Conservation (phyloP, 2,888 invertebrate species). For the Diplazon laetatorius region DNA sequence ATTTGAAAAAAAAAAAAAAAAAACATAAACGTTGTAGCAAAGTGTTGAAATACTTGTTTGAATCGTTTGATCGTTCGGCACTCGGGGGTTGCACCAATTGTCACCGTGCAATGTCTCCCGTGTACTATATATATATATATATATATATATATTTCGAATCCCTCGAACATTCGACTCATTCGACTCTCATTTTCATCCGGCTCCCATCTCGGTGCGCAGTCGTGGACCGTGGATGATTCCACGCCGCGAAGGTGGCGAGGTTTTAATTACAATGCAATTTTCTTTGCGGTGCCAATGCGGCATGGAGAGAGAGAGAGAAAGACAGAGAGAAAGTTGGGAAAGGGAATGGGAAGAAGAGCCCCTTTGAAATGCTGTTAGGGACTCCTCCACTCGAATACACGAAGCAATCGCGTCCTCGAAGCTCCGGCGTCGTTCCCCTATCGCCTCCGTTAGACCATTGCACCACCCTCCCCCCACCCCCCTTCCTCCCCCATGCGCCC, state of each 20-base stretch:
- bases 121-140: slow-evolving; percentile 2
- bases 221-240: slow-evolving; percentile 40
- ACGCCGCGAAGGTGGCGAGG: slow-evolving; percentile 66
- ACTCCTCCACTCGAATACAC: slow-evolving; percentile 78
- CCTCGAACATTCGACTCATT: slow-evolving; percentile 61
- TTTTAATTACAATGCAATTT: slow-evolving; percentile 82
- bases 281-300: slow-evolving; percentile 74
- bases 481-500: slow-evolving; percentile 26
- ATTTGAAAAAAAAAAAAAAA: slow-evolving; percentile 4
- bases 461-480: slow-evolving; percentile 6
- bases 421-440: slow-evolving; percentile 48
- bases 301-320: slow-evolving; percentile 48
- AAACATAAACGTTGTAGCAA: slow-evolving; percentile 1
- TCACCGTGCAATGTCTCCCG: neutral
- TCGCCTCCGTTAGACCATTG: neutral
- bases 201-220: slow-evolving; percentile 41
- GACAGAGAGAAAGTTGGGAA: slow-evolving; percentile 61
- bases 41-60: slow-evolving; percentile 41
- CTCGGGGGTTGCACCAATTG: slow-evolving; percentile 23
- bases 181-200: slow-evolving; percentile 55
- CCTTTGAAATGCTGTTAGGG: slow-evolving; percentile 81
- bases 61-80: slow-evolving; percentile 54
- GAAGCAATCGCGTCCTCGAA: slow-evolving; percentile 79
- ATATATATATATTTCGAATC: slow-evolving; percentile 39
- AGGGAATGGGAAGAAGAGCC: slow-evolving; percentile 32